These are phyloP conservation scores for Sebastes minor DNA, from an alignment of 2,797 vertebrate species.

Conservation along the genomic window DNA sequence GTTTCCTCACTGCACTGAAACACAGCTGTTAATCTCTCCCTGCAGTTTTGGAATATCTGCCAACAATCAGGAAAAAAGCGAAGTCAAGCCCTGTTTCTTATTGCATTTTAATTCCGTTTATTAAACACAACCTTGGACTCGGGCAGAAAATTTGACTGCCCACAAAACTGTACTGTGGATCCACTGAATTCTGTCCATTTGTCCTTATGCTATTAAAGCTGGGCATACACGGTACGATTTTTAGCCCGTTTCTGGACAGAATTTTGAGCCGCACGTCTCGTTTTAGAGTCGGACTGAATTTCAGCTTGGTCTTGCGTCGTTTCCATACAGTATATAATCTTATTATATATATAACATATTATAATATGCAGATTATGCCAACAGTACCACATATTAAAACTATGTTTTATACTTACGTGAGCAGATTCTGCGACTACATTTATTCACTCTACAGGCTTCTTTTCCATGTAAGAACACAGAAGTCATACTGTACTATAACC, in stretches of 20 bases:
- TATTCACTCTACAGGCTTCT: background rate
- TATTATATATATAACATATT: background rate
- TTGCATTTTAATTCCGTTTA: background rate
- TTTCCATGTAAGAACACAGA: background rate
- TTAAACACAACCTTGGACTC: background rate
- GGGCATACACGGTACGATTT: too few relatives aligned
- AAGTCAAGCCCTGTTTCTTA: background rate
- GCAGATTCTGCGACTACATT: background rate
- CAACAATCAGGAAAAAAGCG: background rate
- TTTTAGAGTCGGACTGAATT: too few relatives aligned
- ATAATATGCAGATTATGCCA: background rate
- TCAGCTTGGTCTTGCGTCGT: too few relatives aligned
- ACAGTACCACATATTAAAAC: background rate
- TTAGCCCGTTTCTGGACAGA: too few relatives aligned
- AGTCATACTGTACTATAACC: background rate
- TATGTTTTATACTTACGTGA: background rate
- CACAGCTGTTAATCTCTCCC: slow-evolving; percentile 19
- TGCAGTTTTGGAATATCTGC: background rate
- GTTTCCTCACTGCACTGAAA: background rate
- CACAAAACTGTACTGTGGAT: background rate
- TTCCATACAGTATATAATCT: too few relatives aligned
- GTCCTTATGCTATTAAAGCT: too few relatives aligned
- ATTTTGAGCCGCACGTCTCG: too few relatives aligned
- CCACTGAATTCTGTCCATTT: background rate
- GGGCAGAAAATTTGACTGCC: background rate